Conservation (phyloP, 2,888 invertebrate species). For the Brachynemurus nebulosus region DNA sequence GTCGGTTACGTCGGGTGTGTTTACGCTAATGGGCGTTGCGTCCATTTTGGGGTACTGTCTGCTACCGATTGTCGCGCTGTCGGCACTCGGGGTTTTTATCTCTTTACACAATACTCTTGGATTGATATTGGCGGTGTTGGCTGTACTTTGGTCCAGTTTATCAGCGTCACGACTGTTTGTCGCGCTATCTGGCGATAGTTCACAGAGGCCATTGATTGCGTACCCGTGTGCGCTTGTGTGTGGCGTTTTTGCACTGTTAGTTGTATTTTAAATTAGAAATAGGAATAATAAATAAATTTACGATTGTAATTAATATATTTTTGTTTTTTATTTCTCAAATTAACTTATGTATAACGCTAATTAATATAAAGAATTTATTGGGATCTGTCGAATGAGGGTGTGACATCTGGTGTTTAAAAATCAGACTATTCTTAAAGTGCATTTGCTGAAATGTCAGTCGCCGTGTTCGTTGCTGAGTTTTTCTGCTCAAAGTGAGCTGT, state of each 20-base stretch:
- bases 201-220: constrained; percentile 74
- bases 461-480: too few species aligned
- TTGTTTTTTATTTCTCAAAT: too few species aligned
- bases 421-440: too few species aligned
- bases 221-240: constrained; percentile 89
- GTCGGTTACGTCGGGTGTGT: constrained; percentile 50
- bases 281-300: too few species aligned
- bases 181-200: constrained; percentile 74
- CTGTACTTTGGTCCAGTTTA: constrained; percentile 79
- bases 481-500: too few species aligned
- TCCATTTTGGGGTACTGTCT: constrained; percentile 88
- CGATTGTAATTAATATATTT: too few species aligned
- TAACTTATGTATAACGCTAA: too few species aligned
- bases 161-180: constrained; percentile 87
- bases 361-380: too few species aligned
- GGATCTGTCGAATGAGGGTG: too few species aligned
- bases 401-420: too few species aligned
- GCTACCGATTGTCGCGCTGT: constrained; percentile 80
- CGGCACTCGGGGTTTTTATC: constrained; percentile 61
- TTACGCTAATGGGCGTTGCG: constrained; percentile 65
- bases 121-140: constrained; percentile 46
- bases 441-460: too few species aligned
- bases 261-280: constrained; percentile 57
- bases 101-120: constrained; percentile 62
- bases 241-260: constrained; percentile 83